These are phyloP conservation scores for Botia almorhae DNA, from an alignment of 2,797 vertebrate genomes.

Conservation along the genomic window DNA sequence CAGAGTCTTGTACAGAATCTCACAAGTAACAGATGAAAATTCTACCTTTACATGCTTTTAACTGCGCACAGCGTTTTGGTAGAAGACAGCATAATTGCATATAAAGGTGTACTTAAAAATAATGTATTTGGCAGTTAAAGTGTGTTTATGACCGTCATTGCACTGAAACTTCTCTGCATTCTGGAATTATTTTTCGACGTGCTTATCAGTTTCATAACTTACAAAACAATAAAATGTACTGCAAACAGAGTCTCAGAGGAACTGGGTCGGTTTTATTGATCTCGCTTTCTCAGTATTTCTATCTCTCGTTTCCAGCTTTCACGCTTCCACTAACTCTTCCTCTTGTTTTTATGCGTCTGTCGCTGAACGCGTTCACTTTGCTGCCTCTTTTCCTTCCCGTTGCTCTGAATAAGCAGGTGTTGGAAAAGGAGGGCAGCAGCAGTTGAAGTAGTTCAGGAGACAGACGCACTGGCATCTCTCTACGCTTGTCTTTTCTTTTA, in stretches of 20 bases:
- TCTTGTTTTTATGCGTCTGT: constrained; percentile 21
- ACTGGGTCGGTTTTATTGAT: constrained; percentile 25
- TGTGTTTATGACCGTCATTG: constrained; percentile 5
- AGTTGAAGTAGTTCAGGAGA: constrained; percentile 27
- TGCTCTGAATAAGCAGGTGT: constrained; percentile 13
- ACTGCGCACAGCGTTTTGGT: neutral
- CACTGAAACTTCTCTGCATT: neutral
- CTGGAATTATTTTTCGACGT: constrained; percentile 21
- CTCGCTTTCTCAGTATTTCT: neutral
- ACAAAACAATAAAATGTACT: constrained; percentile 29
- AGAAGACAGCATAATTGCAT: neutral
- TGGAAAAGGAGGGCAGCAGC: constrained; percentile 32
- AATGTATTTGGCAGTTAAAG: neutral
- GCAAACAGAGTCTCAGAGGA: constrained; percentile 13
- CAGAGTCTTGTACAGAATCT: neutral
- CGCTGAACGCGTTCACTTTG: constrained; percentile 26
- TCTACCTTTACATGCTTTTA: neutral
- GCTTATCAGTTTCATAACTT: constrained; percentile 37
- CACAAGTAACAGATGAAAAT: neutral
- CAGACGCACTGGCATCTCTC: constrained; percentile 19
- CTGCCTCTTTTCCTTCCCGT: constrained; percentile 23
- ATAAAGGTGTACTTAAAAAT: neutral
- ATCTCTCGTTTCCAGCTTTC: constrained; percentile 21
- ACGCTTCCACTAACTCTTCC: neutral
- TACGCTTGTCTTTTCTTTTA: constrained; percentile 8